Percentiles rank a stretch among this genome's conserved stretches.
phyloP scores from a whole-genome alignment of 2,888 invertebrate genomes.

The Operophtera brumata region DNA sequence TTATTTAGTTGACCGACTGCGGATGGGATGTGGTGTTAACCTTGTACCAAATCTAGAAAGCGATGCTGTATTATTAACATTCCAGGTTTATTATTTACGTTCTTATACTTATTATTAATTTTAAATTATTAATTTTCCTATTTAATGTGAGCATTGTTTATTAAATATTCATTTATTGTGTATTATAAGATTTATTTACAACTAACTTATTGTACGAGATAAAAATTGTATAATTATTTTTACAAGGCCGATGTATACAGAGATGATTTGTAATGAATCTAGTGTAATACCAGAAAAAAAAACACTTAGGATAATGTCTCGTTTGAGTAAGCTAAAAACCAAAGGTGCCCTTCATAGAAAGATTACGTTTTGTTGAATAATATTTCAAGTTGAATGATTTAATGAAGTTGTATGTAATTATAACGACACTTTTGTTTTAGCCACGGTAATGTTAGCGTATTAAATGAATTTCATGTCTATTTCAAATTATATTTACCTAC shows the following conservation, averaged over 20 bases:
- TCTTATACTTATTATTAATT: slow-evolving; percentile 62
- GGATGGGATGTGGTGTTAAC: slow-evolving; percentile 67
- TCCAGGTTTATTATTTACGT: slow-evolving; percentile 75
- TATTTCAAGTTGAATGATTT: slow-evolving; percentile 79
- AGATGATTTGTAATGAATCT: slow-evolving; percentile 74
- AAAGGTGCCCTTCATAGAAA: slow-evolving; percentile 90
- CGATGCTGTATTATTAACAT: slow-evolving; percentile 76
- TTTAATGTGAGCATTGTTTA: slow-evolving; percentile 63
- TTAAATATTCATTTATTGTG: slow-evolving; percentile 71
- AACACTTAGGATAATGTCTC: slow-evolving; percentile 79
- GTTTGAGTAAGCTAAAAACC: slow-evolving; percentile 89
- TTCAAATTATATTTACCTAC: slow-evolving; percentile 81
- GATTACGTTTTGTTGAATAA: slow-evolving; percentile 80
- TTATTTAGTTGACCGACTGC: slow-evolving; percentile 49
- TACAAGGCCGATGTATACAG: slow-evolving; percentile 73
- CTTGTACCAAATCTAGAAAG: slow-evolving; percentile 75
- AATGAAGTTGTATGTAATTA: slow-evolving; percentile 76
- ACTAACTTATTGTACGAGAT: slow-evolving; percentile 69
- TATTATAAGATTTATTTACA: slow-evolving; percentile 79
- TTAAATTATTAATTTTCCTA: slow-evolving; percentile 62
- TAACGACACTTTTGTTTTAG: slow-evolving; percentile 77
- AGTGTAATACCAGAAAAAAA: slow-evolving; percentile 74
- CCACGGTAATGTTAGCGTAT: slow-evolving; percentile 76
- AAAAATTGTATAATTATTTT: slow-evolving; percentile 69
- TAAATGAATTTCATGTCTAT: slow-evolving; percentile 77